Evolutionary conservation across 2,113 vertebrate species (phyloP).

Genomic region (Lampris megalopsis): DNA sequence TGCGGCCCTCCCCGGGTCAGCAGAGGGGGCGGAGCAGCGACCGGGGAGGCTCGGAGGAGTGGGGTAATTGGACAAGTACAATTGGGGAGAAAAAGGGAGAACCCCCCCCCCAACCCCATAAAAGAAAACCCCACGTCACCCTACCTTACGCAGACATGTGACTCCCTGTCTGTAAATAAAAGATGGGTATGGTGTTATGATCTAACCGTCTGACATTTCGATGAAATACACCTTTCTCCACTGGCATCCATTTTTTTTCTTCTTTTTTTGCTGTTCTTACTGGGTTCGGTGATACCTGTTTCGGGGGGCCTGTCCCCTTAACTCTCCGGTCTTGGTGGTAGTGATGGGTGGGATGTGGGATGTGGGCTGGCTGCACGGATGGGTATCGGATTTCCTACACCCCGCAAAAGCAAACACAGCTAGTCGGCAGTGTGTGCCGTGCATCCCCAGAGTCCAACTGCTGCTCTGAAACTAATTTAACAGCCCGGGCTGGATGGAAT

Average conservation of each 20-base stretch:
- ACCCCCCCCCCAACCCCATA: too few species aligned
- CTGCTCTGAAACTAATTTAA: slow-evolving; percentile 90
- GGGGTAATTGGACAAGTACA: too few species aligned
- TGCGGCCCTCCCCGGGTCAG: too few species aligned
- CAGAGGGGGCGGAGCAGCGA: too few species aligned
- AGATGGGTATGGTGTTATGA: slow-evolving; percentile 59
- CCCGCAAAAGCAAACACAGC: slow-evolving; percentile 81
- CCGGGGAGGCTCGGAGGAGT: too few species aligned
- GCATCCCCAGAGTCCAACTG: slow-evolving; percentile 84
- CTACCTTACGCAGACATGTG: slow-evolving; percentile 61
- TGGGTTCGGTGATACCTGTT: slow-evolving; percentile 59
- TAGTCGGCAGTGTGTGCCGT: slow-evolving; percentile 73
- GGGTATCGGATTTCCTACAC: slow-evolving; percentile 77
- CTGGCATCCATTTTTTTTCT: background rate
- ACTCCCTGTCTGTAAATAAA: slow-evolving; percentile 58
- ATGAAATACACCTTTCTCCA: slow-evolving; percentile 62
- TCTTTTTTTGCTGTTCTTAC: slow-evolving; percentile 57
- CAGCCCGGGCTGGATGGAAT: slow-evolving; percentile 86
- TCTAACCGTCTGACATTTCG: slow-evolving; percentile 52
- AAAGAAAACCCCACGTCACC: slow-evolving; percentile 39
- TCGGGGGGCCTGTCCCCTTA: slow-evolving; percentile 49
- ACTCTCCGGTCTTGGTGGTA: slow-evolving; percentile 60
- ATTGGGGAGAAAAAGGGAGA: too few species aligned
- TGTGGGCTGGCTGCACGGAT: slow-evolving; percentile 72
- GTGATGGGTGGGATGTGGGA: slow-evolving; percentile 71